phyloP scores from a whole-genome alignment of 2,113 vertebrate species.

The Arenaria interpres region DNA sequence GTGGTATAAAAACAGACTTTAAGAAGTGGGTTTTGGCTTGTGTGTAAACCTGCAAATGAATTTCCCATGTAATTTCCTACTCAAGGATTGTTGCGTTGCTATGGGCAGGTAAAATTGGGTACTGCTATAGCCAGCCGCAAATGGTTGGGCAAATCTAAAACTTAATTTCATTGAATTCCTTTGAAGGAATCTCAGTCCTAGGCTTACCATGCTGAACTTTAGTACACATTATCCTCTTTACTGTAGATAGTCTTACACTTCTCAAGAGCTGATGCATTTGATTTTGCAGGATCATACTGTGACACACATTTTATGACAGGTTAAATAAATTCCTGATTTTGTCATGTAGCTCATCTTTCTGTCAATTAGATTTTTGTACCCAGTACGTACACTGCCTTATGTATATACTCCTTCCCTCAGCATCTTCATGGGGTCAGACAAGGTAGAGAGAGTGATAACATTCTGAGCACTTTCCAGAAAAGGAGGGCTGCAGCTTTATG shows the following conservation, averaged over 20 bases:
- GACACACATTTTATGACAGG: neutral
- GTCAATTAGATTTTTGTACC: neutral
- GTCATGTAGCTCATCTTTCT: neutral
- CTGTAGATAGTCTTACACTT: neutral
- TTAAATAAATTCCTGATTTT: neutral
- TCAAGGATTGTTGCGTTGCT: neutral
- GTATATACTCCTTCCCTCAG: neutral
- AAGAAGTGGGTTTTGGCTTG: neutral
- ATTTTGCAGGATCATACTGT: neutral
- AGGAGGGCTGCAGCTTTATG: neutral
- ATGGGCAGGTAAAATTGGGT: neutral
- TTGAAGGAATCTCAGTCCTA: neutral
- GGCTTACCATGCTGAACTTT: neutral
- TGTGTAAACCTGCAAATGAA: neutral
- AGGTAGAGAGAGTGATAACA: neutral
- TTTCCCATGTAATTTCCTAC: neutral
- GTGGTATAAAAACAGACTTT: neutral
- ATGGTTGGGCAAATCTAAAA: neutral
- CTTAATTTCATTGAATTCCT: neutral
- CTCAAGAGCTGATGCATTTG: neutral
- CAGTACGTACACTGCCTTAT: neutral
- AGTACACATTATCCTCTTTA: neutral
- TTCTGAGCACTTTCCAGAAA: neutral
- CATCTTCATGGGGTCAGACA: neutral
- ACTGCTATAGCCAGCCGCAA: neutral